Conservation (phyloP, 2,113 vertebrate genomes). For the Perca flavescens region DNA sequence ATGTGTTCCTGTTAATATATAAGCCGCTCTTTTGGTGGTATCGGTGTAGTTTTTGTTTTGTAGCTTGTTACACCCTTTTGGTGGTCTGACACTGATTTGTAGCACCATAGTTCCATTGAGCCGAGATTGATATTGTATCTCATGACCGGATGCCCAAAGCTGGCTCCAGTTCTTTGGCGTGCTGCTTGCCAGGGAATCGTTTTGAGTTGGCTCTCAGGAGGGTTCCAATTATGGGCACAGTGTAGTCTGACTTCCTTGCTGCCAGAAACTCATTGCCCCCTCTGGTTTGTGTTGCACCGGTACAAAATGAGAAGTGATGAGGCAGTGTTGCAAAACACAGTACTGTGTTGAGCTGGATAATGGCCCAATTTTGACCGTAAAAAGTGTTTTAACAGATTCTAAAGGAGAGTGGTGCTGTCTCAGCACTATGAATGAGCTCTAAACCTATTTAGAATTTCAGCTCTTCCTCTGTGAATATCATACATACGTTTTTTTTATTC, state of each 20-base stretch:
- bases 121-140: conserved; percentile 61
- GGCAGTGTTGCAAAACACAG: conserved; percentile 28
- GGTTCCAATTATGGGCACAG: conserved; percentile 74
- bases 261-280: conserved; percentile 63
- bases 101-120: conserved; percentile 32
- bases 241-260: conserved; percentile 36
- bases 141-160: conserved; percentile 53
- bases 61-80: not conserved
- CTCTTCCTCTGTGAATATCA: not conserved
- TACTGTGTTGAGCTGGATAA: not conserved
- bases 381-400: not conserved
- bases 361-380: not conserved
- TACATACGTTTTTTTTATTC: not conserved
- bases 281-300: conserved; percentile 43
- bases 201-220: conserved; percentile 53
- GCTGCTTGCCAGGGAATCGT: conserved; percentile 61
- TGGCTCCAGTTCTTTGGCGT: conserved; percentile 30
- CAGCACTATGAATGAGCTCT: conserved; percentile 1
- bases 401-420: not conserved
- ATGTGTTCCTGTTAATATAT: not conserved
- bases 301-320: conserved; percentile 52
- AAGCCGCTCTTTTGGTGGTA: not conserved
- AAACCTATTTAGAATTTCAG: not conserved
- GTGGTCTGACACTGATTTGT: conserved; percentile 44
- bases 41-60: conserved; percentile 3